Evolutionary conservation across 2,888 invertebrate genomes (phyloP).

Genomic region (Carterocephalus palaemon): DNA sequence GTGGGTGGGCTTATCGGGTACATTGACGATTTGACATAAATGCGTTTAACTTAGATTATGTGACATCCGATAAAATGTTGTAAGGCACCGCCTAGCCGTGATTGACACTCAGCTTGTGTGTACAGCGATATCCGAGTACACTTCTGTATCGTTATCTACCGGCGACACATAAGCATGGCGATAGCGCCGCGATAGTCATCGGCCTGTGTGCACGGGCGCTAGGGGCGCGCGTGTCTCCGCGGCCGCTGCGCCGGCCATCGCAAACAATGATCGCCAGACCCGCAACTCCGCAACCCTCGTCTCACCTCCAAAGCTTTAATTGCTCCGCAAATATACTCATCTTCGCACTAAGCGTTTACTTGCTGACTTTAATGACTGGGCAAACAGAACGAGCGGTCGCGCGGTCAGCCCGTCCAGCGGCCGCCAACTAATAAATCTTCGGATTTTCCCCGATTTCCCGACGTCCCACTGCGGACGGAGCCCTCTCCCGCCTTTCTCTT

Average conservation of each 20-base stretch:
- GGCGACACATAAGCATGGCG: slow-evolving; percentile 49
- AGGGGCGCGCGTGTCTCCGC: slow-evolving; percentile 28
- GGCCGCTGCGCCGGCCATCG: slow-evolving; percentile 41
- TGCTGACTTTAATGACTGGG: slow-evolving; percentile 75
- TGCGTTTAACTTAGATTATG: slow-evolving; percentile 76
- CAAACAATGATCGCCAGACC: slow-evolving; percentile 53
- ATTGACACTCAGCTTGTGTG: slow-evolving; percentile 72
- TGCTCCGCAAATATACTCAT: slow-evolving; percentile 76
- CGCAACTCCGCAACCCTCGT: slow-evolving; percentile 57
- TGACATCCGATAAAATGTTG: slow-evolving; percentile 75
- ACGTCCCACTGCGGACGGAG: slow-evolving; percentile 53
- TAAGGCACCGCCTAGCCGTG: slow-evolving; percentile 72
- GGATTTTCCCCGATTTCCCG: slow-evolving; percentile 75
- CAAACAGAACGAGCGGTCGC: slow-evolving; percentile 60
- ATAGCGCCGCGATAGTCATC: slow-evolving; percentile 8
- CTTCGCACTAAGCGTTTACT: slow-evolving; percentile 74
- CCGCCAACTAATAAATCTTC: slow-evolving; percentile 71
- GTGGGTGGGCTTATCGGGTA: slow-evolving; percentile 75
- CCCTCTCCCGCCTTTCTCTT: slow-evolving; percentile 66
- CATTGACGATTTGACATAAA: slow-evolving; percentile 75
- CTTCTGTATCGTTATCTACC: slow-evolving; percentile 67
- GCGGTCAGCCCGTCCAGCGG: slow-evolving; percentile 61
- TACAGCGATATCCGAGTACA: slow-evolving; percentile 63
- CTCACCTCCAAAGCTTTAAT: slow-evolving; percentile 73
- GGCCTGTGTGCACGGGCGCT: slow-evolving; percentile 8